Evolutionary conservation across 2,113 vertebrate genomes (phyloP).

Genomic region (Leptobrachium ailaonicum): DNA sequence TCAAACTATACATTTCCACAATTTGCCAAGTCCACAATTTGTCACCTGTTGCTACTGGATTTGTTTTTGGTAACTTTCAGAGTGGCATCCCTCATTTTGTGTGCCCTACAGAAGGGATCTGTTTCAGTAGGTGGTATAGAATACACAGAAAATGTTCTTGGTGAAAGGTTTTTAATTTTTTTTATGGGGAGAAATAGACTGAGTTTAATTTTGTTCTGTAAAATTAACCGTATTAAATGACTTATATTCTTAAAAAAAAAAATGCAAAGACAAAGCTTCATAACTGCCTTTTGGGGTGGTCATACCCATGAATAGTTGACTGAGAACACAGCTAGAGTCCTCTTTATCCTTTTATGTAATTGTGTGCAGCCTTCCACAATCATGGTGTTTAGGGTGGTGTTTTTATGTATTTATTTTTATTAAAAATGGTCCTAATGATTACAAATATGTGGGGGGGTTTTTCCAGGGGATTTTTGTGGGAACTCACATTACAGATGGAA

Average conservation of each 20-base stretch:
- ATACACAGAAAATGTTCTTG: slow-evolving; percentile 39
- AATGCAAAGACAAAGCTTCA: too few species aligned
- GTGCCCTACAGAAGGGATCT: not conserved
- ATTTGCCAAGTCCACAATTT: slow-evolving; percentile 14
- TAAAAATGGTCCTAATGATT: too few species aligned
- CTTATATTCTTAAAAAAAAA: slow-evolving; percentile 87
- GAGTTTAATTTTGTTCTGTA: slow-evolving; percentile 72
- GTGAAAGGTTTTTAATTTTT: slow-evolving; percentile 72
- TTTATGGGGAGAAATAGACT: not conserved
- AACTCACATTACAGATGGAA: too few species aligned
- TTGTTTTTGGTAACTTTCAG: slow-evolving; percentile 14
- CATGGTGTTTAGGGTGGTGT: too few species aligned
- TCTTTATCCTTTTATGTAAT: too few species aligned
- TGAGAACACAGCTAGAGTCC: too few species aligned
- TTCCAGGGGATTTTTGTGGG: too few species aligned
- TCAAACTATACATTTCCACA: slow-evolving; percentile 22
- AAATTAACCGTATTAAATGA: slow-evolving; percentile 97
- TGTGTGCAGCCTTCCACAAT: too few species aligned
- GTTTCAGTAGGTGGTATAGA: slow-evolving; percentile 15
- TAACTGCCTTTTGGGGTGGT: too few species aligned
- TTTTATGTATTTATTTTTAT: too few species aligned
- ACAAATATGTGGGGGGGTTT: too few species aligned
- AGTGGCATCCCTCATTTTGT: not conserved
- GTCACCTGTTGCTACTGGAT: slow-evolving; percentile 14
- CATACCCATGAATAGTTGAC: too few species aligned